phyloP scores from a whole-genome alignment of 2,797 vertebrate species.

The Darevskia nairensis region DNA sequence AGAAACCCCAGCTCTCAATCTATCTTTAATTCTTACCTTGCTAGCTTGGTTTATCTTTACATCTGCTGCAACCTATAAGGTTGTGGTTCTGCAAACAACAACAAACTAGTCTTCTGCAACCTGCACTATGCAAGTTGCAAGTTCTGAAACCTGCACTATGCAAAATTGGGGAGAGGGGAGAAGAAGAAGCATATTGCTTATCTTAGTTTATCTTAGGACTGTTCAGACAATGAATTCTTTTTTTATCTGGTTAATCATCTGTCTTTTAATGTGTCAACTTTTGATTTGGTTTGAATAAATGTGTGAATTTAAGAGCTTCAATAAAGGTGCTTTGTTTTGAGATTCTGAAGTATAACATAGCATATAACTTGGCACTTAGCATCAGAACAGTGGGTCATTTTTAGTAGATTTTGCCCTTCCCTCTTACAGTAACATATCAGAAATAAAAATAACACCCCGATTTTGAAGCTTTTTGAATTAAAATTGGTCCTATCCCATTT shows the following conservation, averaged over 20 bases:
- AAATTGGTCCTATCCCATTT: background rate
- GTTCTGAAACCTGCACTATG: too few relatives aligned
- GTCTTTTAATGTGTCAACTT: background rate
- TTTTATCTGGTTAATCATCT: background rate
- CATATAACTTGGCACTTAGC: background rate
- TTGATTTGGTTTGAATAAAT: background rate
- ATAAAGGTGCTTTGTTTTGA: background rate
- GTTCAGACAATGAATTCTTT: background rate
- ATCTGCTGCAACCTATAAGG: background rate
- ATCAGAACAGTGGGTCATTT: background rate
- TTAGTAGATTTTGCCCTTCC: background rate
- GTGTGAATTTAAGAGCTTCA: background rate
- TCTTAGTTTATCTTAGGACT: background rate
- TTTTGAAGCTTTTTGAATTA: background rate
- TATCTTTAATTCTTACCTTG: background rate
- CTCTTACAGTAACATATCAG: background rate
- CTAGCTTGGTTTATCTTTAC: background rate
- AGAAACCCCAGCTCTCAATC: background rate
- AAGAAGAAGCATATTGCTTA: background rate
- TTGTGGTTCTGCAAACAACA: background rate
- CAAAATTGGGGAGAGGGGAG: too few relatives aligned
- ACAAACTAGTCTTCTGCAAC: background rate
- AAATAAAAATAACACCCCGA: background rate
- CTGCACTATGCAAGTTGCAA: too few relatives aligned
- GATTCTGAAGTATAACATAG: background rate